phyloP scores from a whole-genome alignment of 2,113 vertebrate species.

The Rhea americana region DNA sequence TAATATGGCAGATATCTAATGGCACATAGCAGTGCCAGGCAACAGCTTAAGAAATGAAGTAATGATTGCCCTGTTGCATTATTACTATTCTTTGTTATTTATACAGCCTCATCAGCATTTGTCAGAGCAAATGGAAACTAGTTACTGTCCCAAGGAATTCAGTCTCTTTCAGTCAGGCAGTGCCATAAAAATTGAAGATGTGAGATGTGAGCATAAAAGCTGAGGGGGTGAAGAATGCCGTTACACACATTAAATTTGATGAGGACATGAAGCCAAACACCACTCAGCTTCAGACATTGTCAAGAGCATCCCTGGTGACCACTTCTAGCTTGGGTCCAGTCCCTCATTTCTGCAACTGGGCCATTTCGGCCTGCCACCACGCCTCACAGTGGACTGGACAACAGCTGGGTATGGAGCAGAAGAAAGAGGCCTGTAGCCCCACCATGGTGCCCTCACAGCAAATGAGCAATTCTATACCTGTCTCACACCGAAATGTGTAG shows the following conservation, averaged over 20 bases:
- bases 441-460: not conserved
- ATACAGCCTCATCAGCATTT: not conserved
- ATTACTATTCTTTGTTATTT: slow-evolving; percentile 7
- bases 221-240: not conserved
- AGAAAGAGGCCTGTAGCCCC: not conserved
- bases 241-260: not conserved
- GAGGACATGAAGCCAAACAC: not conserved
- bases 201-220: not conserved
- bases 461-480: fast-evolving
- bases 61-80: not conserved
- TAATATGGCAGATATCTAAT: slow-evolving; percentile 4
- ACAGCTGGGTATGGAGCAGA: not conserved
- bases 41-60: slow-evolving; percentile 21
- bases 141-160: slow-evolving; percentile 11
- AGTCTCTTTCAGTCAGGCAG: not conserved
- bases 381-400: not conserved
- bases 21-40: slow-evolving; percentile 6
- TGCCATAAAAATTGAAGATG: not conserved
- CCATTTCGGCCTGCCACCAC: not conserved
- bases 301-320: not conserved
- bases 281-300: not conserved
- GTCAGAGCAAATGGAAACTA: not conserved
- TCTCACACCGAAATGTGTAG: not conserved
- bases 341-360: fast-evolving
- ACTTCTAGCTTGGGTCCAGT: not conserved